These are phyloP conservation scores for Parelbella ahira DNA, from an alignment of 2,888 invertebrate species.

Conservation along the genomic window DNA sequence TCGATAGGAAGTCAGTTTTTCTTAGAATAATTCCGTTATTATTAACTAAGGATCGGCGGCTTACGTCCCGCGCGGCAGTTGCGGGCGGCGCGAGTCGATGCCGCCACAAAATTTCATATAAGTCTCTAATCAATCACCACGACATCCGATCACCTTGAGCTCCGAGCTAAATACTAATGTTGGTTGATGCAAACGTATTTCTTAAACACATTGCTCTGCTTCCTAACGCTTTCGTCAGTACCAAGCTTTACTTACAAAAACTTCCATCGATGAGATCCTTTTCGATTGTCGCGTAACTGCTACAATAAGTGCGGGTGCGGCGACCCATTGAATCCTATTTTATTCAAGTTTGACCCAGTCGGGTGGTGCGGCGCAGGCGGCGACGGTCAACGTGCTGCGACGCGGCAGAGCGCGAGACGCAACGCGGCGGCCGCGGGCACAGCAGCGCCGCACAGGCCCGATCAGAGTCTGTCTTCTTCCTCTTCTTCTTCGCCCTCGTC, in stretches of 20 bases:
- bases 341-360: too few species aligned
- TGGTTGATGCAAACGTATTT: slow-evolving; percentile 7
- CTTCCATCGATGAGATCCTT: slow-evolving; percentile 20
- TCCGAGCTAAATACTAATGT: slow-evolving; percentile 26
- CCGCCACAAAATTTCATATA: slow-evolving; percentile 59
- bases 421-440: slow-evolving; percentile 69
- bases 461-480: slow-evolving; percentile 85
- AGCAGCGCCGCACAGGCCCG: slow-evolving; percentile 77
- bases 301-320: slow-evolving; percentile 26
- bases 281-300: too few species aligned
- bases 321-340: too few species aligned
- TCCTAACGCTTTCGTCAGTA: neutral
- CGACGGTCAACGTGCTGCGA: slow-evolving; percentile 46
- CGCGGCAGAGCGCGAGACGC: slow-evolving; percentile 67
- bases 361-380: slow-evolving; percentile 29
- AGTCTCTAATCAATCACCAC: slow-evolving; percentile 61
- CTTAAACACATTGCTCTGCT: slow-evolving; percentile 3
- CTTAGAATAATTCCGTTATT: slow-evolving; percentile 73
- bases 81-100: slow-evolving; percentile 39
- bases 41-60: slow-evolving; percentile 58
- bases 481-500: slow-evolving; percentile 93
- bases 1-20: slow-evolving; percentile 77
- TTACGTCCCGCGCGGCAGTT: slow-evolving; percentile 36
- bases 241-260: slow-evolving; percentile 1
- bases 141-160: slow-evolving; percentile 39